Base-by-base conservation (phyloP, 2,888 invertebrate species). In the Ormyrus pomaceus region DNA sequence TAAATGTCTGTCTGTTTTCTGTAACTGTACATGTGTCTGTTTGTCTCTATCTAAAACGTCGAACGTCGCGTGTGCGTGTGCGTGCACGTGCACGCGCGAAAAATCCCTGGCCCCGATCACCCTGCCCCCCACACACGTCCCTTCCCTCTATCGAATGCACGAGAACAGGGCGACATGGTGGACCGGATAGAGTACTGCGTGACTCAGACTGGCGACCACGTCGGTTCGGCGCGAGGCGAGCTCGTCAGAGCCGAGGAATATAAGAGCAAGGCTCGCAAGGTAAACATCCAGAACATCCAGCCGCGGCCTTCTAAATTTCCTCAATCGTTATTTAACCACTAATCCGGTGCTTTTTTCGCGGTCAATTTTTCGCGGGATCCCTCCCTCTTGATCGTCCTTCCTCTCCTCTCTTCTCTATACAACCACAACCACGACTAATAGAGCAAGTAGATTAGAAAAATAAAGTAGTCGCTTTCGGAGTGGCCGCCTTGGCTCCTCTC, bases 101-200 rank as follows among this genome's bases (percentile, higher is more conserved):
- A 65, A 66, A 76, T 81, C 71, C 77, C 51, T 19, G 19, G 19
- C 19, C 19, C 6, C 7, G 59, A 34, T 19, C 0, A 19, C 19
- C 19, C 19, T 2, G 1, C 19, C 19, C 19, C 19, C 19, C 1
- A 0, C 19, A 19, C 19, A 1, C 19, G 56, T 80, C 71, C 70
- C 64, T 5, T 79, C 84, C 80, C 65, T 80, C 81, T 80, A 19
- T 34, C 66, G 19, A 48, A 61, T 56, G 8, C 82, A 84, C 84
- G 83, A 19, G 19, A 19, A 19, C 93, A 98, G 98, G 98, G 97
- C 90, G 97, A 98, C 92, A 95, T 97, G 94, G 94, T 98, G 91
- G 97, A 98, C 93, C 94, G 96, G 91, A 96, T 98, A 92, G 98
- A 98, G 93, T 96, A 96, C 93, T 96, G 97, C 92, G 98, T 98